These are phyloP conservation scores for Volucella inanis DNA, from an alignment of 2,888 invertebrate genomes.

Conservation along the genomic window DNA sequence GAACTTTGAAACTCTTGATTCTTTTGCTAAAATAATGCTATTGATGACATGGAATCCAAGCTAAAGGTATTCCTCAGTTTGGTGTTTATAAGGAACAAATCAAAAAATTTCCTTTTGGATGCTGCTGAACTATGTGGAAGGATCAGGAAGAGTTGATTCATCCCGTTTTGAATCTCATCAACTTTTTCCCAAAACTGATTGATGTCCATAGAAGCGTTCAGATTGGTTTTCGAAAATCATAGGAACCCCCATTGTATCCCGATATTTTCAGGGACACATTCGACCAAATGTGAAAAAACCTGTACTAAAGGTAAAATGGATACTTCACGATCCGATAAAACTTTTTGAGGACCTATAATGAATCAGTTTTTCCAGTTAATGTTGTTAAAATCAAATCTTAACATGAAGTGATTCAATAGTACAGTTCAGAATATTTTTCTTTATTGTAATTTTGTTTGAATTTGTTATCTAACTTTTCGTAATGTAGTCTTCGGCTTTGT, in stretches of 20 bases:
- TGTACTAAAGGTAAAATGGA: slow-evolving; percentile 12
- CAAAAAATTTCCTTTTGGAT: slow-evolving; percentile 14
- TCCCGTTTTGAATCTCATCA: too few species aligned
- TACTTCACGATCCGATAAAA: slow-evolving; percentile 3
- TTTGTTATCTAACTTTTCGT: neutral
- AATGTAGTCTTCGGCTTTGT: neutral
- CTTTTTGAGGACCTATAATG: slow-evolving; percentile 15
- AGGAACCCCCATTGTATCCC: slow-evolving; percentile 1
- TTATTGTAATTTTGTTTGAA: slow-evolving; percentile 14
- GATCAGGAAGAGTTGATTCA: too few species aligned
- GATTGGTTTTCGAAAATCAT: slow-evolving; percentile 21
- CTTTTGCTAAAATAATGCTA: too few species aligned
- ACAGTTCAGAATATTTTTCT: slow-evolving; percentile 8
- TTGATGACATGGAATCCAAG: slow-evolving; percentile 6
- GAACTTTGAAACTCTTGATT: too few species aligned
- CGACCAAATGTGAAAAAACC: slow-evolving; percentile 12
- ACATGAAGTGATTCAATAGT: slow-evolving; percentile 11
- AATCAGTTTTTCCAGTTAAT: slow-evolving; percentile 7
- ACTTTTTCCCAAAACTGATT: slow-evolving; percentile 11
- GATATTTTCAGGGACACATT: slow-evolving; percentile 2
- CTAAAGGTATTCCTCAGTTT: slow-evolving; percentile 18
- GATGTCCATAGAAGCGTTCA: slow-evolving; percentile 6
- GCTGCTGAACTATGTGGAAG: slow-evolving; percentile 26
- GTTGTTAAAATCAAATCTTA: slow-evolving; percentile 17
- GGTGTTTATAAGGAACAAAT: slow-evolving; percentile 15